Conservation (phyloP, 2,797 vertebrate species). For the Sternarchorhynchus goeldii region DNA sequence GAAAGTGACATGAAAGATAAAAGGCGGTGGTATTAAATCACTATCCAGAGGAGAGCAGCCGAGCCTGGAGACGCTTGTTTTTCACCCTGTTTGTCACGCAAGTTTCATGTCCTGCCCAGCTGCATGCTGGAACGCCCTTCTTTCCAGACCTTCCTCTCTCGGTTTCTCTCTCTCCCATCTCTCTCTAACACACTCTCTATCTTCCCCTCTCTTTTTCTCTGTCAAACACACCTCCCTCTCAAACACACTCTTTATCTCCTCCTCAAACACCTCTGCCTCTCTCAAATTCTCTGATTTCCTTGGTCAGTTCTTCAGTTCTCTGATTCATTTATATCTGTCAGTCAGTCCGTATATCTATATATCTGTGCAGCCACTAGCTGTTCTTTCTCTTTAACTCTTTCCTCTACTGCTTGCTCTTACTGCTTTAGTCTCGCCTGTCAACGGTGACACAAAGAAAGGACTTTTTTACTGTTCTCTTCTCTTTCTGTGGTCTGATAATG, state of each 20-base stretch:
- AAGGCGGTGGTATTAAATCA: conserved; percentile 63
- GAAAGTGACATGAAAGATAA: conserved; percentile 70
- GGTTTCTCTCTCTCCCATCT: neutral
- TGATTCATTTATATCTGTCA: neutral
- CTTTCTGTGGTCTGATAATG: conserved; percentile 28
- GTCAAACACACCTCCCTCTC: no score
- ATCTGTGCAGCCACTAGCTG: neutral
- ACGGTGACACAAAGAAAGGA: conserved; percentile 23
- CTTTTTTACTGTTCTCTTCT: neutral
- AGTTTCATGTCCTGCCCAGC: conserved; percentile 54
- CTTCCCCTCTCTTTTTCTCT: neutral
- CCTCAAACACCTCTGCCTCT: neutral
- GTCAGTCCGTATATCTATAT: conserved; percentile 1
- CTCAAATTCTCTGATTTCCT: neutral
- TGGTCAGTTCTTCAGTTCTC: neutral
- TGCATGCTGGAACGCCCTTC: conserved; percentile 38
- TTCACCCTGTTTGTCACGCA: conserved; percentile 63
- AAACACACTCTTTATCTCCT: neutral
- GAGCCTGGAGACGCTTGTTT: conserved; percentile 52
- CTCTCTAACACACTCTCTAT: neutral
- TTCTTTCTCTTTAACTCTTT: neutral
- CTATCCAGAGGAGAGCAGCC: conserved; percentile 61
- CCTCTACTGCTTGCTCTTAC: neutral
- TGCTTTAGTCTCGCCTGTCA: conserved; percentile 19
- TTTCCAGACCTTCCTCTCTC: neutral